Evolutionary conservation across 2,113 vertebrate genomes (phyloP), one percentile per base, ranked within the genome.

Genomic region (Indicator maculatus): DNA sequence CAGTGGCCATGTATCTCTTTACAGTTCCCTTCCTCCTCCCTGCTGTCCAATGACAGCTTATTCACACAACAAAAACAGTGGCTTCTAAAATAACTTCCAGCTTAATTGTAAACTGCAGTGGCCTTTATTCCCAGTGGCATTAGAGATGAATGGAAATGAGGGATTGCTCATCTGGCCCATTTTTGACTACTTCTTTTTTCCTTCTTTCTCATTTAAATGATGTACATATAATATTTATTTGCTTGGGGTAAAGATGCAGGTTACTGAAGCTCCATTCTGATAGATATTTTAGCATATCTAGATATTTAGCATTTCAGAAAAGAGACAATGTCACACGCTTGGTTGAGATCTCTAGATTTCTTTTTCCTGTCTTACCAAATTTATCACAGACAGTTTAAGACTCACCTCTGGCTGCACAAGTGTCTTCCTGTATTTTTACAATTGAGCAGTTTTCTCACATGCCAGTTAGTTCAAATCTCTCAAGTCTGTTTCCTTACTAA

Each of bases 1-100:
- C 5, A 1, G 8, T 5, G 5, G 9, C 41, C 6, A 1, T 26
- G 1, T 9, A 19, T 30, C 4, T 53, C 21, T 38, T 70, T 61
- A 11, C 16, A 13, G 4, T n/a, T 65, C 28, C 10, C 9, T 53
- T 71, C 52, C 55, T 67, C 55, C 18, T 44, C 19, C 21, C 44
- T 39, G 15, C 53, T 64, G 61, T 58, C 16, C 4, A 26, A 26
- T 52, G 12, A 8, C 74, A 44, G 8, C 5, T 11, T 8, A 74
- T 31, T 79, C 50, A 58, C 16, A 14, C 16, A 36, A 26, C 16
- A 65, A 53, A 66, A 63, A 20, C 1, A 1, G 16, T 2, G 3
- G 30, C 13, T 81, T 77, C 58, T 59, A 33, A 77, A 83, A 66
- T 55, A 2, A 14, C 86, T 75, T 60, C 12, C 65, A 91, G 15